Evolutionary conservation across 2,888 invertebrate species (phyloP).

Genomic region (Eristalis tenax): DNA sequence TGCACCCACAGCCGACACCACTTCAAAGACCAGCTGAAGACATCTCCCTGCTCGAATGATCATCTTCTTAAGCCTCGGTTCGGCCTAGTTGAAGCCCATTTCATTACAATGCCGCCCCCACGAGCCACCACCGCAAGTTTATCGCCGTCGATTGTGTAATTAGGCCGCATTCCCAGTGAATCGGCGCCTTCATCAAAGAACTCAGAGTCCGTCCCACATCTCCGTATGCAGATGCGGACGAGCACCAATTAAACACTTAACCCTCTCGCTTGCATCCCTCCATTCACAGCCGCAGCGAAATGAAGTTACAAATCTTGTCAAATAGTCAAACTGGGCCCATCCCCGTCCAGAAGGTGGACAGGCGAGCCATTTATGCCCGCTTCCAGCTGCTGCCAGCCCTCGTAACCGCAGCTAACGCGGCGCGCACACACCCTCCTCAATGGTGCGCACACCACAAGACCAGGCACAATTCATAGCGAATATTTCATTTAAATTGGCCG

Average conservation of each 20-base stretch:
- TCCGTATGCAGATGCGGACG: constrained; percentile 23
- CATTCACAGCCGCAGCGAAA: constrained; percentile 44
- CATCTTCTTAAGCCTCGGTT: background rate
- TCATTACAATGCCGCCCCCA: constrained; percentile 10
- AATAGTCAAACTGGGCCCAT: constrained; percentile 58
- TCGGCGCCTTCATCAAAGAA: constrained; percentile 54
- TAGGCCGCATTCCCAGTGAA: constrained; percentile 24
- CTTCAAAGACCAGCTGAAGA: background rate
- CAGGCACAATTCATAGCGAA: constrained; percentile 58
- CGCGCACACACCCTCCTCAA: constrained; percentile 31
- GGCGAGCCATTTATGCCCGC: background rate
- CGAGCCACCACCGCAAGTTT: constrained; percentile 26
- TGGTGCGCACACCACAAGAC: constrained; percentile 8
- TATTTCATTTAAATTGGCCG: constrained; percentile 71
- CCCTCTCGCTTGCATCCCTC: constrained; percentile 43
- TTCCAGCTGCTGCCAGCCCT: constrained; percentile 55
- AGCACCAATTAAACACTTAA: constrained; percentile 65
- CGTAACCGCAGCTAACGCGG: constrained; percentile 17
- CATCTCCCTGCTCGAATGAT: background rate
- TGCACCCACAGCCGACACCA: no score
- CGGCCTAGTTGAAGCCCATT: background rate
- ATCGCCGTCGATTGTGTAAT: constrained; percentile 38
- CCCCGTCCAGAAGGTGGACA: constrained; percentile 28
- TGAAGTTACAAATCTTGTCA: constrained; percentile 71
- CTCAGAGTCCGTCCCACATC: background rate